Percentiles rank a stretch among this genome's conserved stretches.
Evolutionary conservation across 2,888 invertebrate genomes (phyloP).

Genomic region (Pseudococcus viburni): DNA sequence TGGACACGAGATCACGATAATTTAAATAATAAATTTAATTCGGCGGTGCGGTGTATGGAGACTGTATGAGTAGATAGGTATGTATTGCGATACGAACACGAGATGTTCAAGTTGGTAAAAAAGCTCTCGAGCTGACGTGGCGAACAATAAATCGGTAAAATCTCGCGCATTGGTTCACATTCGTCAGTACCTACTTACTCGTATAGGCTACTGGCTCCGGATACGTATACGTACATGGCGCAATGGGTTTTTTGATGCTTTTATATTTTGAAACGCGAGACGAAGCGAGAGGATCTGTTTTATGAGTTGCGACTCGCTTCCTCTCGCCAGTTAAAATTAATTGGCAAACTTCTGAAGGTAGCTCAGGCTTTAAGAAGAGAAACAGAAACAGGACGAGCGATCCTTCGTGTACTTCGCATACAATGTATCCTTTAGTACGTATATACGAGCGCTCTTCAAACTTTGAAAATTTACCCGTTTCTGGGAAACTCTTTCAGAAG

Average conservation of each 20-base stretch:
- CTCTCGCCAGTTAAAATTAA: slow-evolving; percentile 61
- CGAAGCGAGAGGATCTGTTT: slow-evolving; percentile 44
- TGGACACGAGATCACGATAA: slow-evolving; percentile 12
- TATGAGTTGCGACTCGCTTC: slow-evolving; percentile 53
- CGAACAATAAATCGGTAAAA: slow-evolving; percentile 45
- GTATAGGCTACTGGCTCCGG: neutral
- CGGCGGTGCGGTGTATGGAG: too few relatives aligned
- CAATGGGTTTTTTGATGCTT: slow-evolving; percentile 7
- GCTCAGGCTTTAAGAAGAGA: slow-evolving; percentile 63
- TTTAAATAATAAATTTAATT: neutral
- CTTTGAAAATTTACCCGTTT: slow-evolving; percentile 60
- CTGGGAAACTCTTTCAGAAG: slow-evolving; percentile 63
- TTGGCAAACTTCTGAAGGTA: slow-evolving; percentile 65
- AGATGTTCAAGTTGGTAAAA: slow-evolving; percentile 2
- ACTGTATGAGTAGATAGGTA: too few relatives aligned
- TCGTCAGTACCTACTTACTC: neutral
- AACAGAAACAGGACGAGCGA: slow-evolving; percentile 38
- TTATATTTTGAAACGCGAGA: slow-evolving; percentile 35
- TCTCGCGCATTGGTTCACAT: neutral
- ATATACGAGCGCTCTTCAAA: slow-evolving; percentile 60
- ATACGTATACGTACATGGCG: neutral
- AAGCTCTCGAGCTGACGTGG: neutral
- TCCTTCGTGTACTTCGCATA: slow-evolving; percentile 55
- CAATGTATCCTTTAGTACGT: slow-evolving; percentile 57
- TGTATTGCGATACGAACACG: neutral